phyloP scores from a whole-genome alignment of 2,888 invertebrate genomes.

The Hecatera dysodea region DNA sequence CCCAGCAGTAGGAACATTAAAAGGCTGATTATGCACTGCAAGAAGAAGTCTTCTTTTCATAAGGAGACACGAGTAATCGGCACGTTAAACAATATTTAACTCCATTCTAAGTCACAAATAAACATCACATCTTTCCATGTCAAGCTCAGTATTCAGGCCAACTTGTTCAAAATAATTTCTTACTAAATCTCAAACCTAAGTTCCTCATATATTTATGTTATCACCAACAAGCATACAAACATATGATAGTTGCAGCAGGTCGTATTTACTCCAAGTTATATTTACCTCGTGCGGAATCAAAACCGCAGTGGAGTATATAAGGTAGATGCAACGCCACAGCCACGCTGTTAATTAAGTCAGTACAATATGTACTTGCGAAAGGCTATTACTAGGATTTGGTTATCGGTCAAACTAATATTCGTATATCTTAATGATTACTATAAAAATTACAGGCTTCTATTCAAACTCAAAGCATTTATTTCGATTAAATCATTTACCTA shows the following conservation, averaged over 20 bases:
- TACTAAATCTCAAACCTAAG: too few relatives aligned
- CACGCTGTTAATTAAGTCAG: conserved; percentile 44
- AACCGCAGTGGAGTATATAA: conserved; percentile 42
- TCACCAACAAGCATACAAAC: not conserved
- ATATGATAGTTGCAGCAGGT: conserved; percentile 36
- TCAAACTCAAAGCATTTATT: too few relatives aligned
- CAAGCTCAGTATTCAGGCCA: not conserved
- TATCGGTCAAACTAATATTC: too few relatives aligned
- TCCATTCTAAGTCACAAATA: not conserved
- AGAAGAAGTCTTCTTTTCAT: too few relatives aligned
- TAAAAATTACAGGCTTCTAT: too few relatives aligned
- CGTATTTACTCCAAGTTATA: conserved; percentile 38
- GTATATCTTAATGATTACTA: too few relatives aligned
- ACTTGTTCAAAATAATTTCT: not conserved
- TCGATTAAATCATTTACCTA: too few relatives aligned
- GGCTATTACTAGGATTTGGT: conserved; percentile 3
- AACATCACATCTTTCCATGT: not conserved
- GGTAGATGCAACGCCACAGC: not conserved
- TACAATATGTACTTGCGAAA: conserved; percentile 11
- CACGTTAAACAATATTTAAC: not conserved
- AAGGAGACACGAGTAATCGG: not conserved
- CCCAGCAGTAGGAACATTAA: too few relatives aligned
- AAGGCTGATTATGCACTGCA: too few relatives aligned
- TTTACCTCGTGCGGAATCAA: conserved; percentile 34
- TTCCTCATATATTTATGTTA: too few relatives aligned